Conservation (phyloP, 2,797 vertebrate species). For the Protonibea diacanthus region DNA sequence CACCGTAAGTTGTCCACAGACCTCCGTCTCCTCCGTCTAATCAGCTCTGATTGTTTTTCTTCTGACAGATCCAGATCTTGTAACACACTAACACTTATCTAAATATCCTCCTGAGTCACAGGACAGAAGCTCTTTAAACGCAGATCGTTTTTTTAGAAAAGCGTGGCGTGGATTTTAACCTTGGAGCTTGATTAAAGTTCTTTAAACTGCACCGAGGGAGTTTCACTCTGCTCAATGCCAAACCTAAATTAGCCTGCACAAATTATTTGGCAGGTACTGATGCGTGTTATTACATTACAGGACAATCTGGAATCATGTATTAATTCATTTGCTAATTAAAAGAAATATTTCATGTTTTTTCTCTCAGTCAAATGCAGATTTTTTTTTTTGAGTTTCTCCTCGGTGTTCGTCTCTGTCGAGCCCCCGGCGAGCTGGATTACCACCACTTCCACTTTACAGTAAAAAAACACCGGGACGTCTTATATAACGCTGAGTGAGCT, state of each 20-base stretch:
- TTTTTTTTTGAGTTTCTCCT: not conserved
- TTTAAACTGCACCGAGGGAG: conserved; percentile 42
- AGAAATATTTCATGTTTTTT: conserved; percentile 14
- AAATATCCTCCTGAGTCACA: conserved; percentile 49
- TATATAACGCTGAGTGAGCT: conserved; percentile 80
- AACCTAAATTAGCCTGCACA: conserved; percentile 55
- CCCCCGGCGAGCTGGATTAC: conserved; percentile 41
- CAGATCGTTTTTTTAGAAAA: not conserved
- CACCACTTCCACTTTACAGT: conserved; percentile 65
- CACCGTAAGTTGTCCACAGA: not conserved
- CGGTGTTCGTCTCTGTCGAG: conserved; percentile 13
- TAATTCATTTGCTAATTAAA: conserved; percentile 62
- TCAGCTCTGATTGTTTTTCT: conserved; percentile 44
- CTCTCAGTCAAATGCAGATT: conserved; percentile 2
- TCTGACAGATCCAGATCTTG: conserved; percentile 42
- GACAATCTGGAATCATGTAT: conserved; percentile 46
- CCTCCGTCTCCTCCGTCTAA: conserved; percentile 35
- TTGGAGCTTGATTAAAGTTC: conserved; percentile 55
- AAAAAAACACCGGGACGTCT: conserved; percentile 71
- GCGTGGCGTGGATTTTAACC: conserved; percentile 38
- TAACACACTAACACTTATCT: conserved; percentile 11
- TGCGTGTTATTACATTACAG: conserved; percentile 71
- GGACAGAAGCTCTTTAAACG: not conserved
- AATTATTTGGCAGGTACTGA: conserved; percentile 68
- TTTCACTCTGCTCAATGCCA: conserved; percentile 33